A percentile compares a stretch with the other conserved stretches of the same genome.
These are phyloP conservation scores for Darevskia nairensis DNA, from an alignment of 2,797 vertebrate genomes.

Conservation along the genomic window DNA sequence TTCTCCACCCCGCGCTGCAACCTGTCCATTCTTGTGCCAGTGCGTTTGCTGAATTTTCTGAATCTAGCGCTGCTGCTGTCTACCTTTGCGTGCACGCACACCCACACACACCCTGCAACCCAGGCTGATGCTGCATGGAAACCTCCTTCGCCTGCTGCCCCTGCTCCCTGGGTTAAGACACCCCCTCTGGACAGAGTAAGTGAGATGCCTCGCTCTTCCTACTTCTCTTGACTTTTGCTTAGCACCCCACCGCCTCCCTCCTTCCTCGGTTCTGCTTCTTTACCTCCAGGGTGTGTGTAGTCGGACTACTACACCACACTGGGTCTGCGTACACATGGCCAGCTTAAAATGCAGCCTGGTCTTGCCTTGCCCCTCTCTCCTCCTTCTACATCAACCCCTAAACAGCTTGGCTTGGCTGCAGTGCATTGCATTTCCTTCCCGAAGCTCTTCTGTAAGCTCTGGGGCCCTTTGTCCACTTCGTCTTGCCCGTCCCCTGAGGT, in stretches of 20 bases:
- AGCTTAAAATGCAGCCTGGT: neutral
- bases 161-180: neutral
- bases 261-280: neutral
- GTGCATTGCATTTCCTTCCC: neutral
- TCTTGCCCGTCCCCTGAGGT: no score
- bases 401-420: neutral
- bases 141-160: neutral
- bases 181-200: constrained; percentile 28
- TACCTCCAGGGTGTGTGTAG: neutral
- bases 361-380: neutral
- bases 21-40: neutral
- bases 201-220: neutral
- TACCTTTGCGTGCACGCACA: neutral
- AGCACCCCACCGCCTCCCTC: neutral
- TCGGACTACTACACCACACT: no score
- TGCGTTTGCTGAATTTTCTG: neutral
- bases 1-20: neutral
- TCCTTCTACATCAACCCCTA: neutral
- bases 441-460: no score
- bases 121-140: neutral
- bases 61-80: neutral
- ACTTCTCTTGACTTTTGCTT: neutral
- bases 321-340: no score
- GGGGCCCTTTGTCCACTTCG: no score
- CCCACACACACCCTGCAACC: no score